Base-by-base conservation (phyloP, 2,113 vertebrate species). In the Papio anubis region DNA sequence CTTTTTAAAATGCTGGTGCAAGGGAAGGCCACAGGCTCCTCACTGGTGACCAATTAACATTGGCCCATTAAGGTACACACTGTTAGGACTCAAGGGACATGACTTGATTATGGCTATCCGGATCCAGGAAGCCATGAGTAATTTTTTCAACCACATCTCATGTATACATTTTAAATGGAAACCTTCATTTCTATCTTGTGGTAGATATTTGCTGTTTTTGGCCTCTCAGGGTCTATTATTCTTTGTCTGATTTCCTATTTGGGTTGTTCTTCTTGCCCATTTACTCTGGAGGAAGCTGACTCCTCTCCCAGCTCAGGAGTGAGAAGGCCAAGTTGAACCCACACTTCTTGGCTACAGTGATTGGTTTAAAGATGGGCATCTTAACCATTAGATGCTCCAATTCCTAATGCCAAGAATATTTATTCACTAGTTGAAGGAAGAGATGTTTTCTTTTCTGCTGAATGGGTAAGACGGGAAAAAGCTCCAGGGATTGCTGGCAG, bases 1-100 rank as follows among this genome's bases (percentile, higher is more conserved):
- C 88, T 82, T 96, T 97, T 72, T 18, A 48, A 96, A 93, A 95
- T 92, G 55, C 92, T 55, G 78, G 90, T 83, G 78, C 73, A 85
- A 89, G 87, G 88, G 87, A 88, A 92, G 80, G 91, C 80, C 55
- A 79, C 76, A 55, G 89, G 45, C 84, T 87, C 52, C 66, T 94
- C 80, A 89, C 75, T 21, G 45, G 97, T 92, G 92, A 97, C 98
- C 92, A 95, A 82, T 93, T 94, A 82, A 84, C 73, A 92, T 20
- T 7, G 32, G 70, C 38, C 86, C n/a, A 66, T 86, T 96, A 94
- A 93, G 83, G 79, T 85, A 78, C 64, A 81, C 84, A 57, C 48
- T 82, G 59, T 55, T 92, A 92, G 84, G 73, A 89, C 84, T 93
- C 92, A 72, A 93, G 89, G 79, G 96, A 91, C 66, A 38, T 68